Conservation (phyloP, 2,113 vertebrate species). For the Oryzias javanicus region DNA sequence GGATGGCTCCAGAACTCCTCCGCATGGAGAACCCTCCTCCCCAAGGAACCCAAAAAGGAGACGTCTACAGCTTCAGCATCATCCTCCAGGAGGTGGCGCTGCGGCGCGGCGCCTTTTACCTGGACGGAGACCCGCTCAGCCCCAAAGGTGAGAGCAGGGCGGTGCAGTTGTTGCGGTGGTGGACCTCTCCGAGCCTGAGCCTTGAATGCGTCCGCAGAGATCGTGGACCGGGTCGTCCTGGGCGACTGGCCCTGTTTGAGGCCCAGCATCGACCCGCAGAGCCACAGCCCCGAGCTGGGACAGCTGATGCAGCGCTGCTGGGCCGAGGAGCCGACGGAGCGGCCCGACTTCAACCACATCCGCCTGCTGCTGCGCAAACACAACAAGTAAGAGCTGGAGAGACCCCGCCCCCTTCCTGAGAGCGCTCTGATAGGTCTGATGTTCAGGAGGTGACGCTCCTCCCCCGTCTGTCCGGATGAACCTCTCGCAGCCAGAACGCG, state of each 20-base stretch:
- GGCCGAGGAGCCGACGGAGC: slow-evolving; percentile 88
- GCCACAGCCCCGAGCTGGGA: slow-evolving; percentile 88
- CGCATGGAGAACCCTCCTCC: slow-evolving; percentile 74
- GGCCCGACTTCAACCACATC: slow-evolving; percentile 91
- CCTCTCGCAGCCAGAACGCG: too few species aligned
- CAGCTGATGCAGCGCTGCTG: slow-evolving; percentile 93
- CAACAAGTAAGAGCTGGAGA: slow-evolving; percentile 80
- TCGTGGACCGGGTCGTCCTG: slow-evolving; percentile 87
- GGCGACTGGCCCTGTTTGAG: slow-evolving; percentile 86
- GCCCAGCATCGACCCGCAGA: slow-evolving; percentile 77
- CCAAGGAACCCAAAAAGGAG: slow-evolving; percentile 87
- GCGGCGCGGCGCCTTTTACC: slow-evolving; percentile 84
- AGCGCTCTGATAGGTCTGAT: too few species aligned
- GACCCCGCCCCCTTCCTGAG: background rate
- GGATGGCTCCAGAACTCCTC: slow-evolving; percentile 89
- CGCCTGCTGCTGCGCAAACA: slow-evolving; percentile 85
- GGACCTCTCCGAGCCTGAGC: background rate
- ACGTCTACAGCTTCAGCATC: slow-evolving; percentile 93
- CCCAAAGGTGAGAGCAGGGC: slow-evolving; percentile 82
- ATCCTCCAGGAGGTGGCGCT: slow-evolving; percentile 94
- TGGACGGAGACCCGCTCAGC: slow-evolving; percentile 85
- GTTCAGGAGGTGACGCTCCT: too few species aligned
- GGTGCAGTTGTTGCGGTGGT: too few species aligned
- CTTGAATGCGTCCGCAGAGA: slow-evolving; percentile 75
- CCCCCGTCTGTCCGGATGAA: too few species aligned